Percentiles rank a stretch among this genome's conserved stretches.
phyloP scores from a whole-genome alignment of 2,113 vertebrate species.

The Callithrix jacchus region DNA sequence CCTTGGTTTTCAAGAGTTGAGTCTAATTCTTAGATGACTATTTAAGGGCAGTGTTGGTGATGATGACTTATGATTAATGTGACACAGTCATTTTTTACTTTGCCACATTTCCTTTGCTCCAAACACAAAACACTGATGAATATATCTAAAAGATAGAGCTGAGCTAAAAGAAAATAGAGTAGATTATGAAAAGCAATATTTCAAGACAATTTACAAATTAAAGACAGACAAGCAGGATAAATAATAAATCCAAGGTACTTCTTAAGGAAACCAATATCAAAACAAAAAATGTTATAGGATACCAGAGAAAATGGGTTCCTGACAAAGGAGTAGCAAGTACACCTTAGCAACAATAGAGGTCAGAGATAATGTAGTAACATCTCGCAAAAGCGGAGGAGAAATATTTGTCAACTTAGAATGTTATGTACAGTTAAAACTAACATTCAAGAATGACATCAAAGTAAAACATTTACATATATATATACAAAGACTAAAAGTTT shows the following conservation, averaged over 20 bases:
- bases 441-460: neutral
- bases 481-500: slow-evolving; percentile 1
- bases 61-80: neutral
- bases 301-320: neutral
- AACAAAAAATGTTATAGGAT: neutral
- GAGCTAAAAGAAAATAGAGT: neutral
- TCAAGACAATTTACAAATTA: slow-evolving; percentile 25
- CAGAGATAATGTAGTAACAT: neutral
- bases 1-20: neutral
- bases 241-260: neutral
- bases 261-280: neutral
- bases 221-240: neutral
- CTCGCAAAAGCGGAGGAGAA: neutral
- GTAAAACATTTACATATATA: neutral
- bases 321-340: neutral
- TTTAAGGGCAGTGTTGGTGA: neutral
- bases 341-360: neutral
- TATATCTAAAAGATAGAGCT: neutral
- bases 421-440: neutral
- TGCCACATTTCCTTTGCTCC: neutral
- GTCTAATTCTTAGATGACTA: neutral
- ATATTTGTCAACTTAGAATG: neutral
- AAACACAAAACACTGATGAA: neutral
- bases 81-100: neutral
- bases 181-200: neutral